Conservation (phyloP, 64 coral and sea anemone species). For the Dendrophyllia cribrosa region DNA sequence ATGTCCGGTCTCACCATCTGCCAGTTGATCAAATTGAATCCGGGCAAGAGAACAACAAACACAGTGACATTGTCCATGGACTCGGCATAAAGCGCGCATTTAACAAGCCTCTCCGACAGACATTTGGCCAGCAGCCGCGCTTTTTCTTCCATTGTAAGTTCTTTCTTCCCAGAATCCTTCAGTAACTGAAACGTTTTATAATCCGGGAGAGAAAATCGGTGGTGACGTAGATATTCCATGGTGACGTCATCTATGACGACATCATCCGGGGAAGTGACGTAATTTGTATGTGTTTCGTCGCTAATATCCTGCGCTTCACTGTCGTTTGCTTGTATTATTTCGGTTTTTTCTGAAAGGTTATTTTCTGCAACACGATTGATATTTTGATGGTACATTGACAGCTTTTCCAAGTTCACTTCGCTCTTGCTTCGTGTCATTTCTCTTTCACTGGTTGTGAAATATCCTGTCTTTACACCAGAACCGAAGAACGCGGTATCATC, state of each 20-base stretch:
- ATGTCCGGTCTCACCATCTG: conserved; percentile 45
- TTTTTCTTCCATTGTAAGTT: conserved; percentile 72
- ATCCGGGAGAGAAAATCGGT: conserved; percentile 39
- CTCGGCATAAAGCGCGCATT: conserved; percentile 74
- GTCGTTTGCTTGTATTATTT: neutral
- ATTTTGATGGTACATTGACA: neutral
- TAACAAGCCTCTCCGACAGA: conserved; percentile 81
- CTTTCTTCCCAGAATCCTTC: neutral
- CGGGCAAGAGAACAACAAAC: conserved; percentile 79
- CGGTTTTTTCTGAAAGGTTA: neutral
- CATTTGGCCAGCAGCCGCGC: conserved; percentile 72
- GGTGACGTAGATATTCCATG: conserved; percentile 16
- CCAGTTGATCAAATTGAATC: conserved; percentile 78
- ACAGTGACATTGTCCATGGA: conserved; percentile 90
- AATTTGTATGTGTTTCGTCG: neutral
- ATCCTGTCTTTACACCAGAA: conserved; percentile 1
- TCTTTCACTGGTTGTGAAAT: neutral
- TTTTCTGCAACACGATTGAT: neutral
- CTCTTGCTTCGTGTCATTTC: neutral
- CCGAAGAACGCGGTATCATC: neutral
- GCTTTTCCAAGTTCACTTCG: neutral
- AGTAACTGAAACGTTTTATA: neutral
- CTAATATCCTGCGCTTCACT: neutral
- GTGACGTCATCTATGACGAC: conserved; percentile 7
- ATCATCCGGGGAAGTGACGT: neutral